Percentiles rank a stretch among this genome's conserved stretches.
Evolutionary conservation across 2,113 vertebrate genomes (phyloP).

Genomic region (Hemicordylus capensis): DNA sequence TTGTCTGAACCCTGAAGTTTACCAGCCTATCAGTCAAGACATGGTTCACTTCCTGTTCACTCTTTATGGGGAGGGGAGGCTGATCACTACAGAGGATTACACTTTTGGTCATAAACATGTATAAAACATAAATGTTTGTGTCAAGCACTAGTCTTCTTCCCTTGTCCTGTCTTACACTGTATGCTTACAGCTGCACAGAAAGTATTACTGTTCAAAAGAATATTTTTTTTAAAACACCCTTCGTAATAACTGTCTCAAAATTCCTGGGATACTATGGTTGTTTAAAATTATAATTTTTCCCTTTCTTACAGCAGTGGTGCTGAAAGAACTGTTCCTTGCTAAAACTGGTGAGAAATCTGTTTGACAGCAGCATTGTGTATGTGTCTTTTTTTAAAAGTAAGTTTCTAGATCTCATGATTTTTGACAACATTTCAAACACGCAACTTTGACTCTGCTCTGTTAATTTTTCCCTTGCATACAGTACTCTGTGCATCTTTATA

Average conservation of each 20-base stretch:
- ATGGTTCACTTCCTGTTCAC: too few relatives aligned
- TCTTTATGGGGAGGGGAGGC: too few relatives aligned
- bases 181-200: not conserved
- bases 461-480: not conserved
- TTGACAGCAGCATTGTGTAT: not conserved
- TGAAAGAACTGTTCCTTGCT: not conserved
- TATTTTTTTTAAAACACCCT: not conserved
- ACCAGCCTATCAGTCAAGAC: too few relatives aligned
- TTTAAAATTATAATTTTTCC: not conserved
- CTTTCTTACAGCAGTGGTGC: not conserved
- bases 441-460: not conserved
- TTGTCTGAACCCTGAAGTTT: too few relatives aligned
- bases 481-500: not conserved
- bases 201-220: not conserved
- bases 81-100: too few relatives aligned
- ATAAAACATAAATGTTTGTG: too few relatives aligned
- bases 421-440: not conserved
- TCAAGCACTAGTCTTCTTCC: too few relatives aligned
- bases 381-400: not conserved
- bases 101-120: too few relatives aligned
- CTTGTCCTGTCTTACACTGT: too few relatives aligned
- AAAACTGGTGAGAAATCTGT: too few relatives aligned
- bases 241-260: not conserved
- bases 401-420: not conserved
- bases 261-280: not conserved